Base-by-base conservation (phyloP, 2,113 vertebrate genomes). In the Pangasianodon hypophthalmus region DNA sequence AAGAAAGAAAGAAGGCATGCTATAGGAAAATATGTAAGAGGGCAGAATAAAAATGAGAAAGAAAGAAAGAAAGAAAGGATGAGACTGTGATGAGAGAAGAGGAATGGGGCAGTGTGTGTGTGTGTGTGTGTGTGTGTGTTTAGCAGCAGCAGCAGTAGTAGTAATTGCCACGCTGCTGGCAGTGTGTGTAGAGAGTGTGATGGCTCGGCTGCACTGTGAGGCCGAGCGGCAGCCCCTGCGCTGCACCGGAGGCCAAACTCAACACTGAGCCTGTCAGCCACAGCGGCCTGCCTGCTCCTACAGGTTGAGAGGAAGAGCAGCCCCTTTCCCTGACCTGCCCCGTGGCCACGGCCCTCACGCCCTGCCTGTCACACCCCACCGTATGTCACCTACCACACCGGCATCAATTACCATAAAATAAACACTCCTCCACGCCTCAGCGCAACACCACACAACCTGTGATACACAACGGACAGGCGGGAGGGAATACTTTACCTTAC, bases 251-350 rank as follows among this genome's bases (percentile, higher is more conserved):
- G 92, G 94, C 93, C 90, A 89, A 93, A 94, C 92, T 90, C 93
- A 92, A 94, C 94, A 90, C 93, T 92, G 94, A 91, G 92, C 91
- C 96, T 96, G 95, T 96, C 95, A 96, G 5, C 60, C 88, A 87
- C 92, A 75, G 92, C 91, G 88, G 92, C 85, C 92, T 93, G 88
- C 91, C 93, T 93, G 90, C 90, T 94, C 93, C 91, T 88, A 32
- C 88, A 92, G 95, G 94, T 93, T 92, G 85, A 89, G 93, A 92
- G 92, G 90, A 92, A 94, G 95, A 95, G 93, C 93, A 87, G 69
- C 71, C 89, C 80, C 37, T n/a, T 93, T 90, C 80, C 37, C 88
- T 87, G 90, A 84, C 90, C 90, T 90, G 83, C 91, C 84, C 73
- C 67, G 41, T 44, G 90, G 92, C 93, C 92, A 91, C 90, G 88